A percentile compares a stretch with the other conserved stretches of the same genome.
Conservation (phyloP, 2,113 vertebrate genomes). For the Neolamprologus devosi region DNA sequence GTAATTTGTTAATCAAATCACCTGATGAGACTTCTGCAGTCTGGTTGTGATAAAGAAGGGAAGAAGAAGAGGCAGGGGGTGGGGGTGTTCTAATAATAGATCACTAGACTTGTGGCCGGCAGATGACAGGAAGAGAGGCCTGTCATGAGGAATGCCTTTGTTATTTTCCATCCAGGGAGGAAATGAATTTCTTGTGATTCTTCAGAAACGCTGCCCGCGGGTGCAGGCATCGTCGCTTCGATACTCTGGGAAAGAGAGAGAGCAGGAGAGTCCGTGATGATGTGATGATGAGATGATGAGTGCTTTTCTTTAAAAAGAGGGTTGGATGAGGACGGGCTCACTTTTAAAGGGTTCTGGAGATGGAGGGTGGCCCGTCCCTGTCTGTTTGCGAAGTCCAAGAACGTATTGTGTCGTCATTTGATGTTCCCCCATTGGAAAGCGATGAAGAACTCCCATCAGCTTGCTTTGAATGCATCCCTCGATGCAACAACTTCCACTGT, state of each 20-base stretch:
- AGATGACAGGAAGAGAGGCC: slow-evolving; percentile 89
- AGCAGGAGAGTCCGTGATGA: slow-evolving; percentile 68
- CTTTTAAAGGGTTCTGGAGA: slow-evolving; percentile 1
- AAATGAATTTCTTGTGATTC: slow-evolving; percentile 87
- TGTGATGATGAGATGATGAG: slow-evolving; percentile 14
- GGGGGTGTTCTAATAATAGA: slow-evolving; percentile 63
- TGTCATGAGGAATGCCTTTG: slow-evolving; percentile 82
- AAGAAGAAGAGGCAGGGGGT: not conserved
- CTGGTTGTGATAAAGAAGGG: slow-evolving; percentile 72
- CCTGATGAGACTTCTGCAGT: slow-evolving; percentile 80
- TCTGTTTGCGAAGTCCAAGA: slow-evolving; percentile 72
- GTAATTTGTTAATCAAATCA: slow-evolving; percentile 81
- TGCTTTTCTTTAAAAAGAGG: not conserved
- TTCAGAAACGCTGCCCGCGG: slow-evolving; percentile 61
- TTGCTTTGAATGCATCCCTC: slow-evolving; percentile 38
- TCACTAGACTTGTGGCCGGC: slow-evolving; percentile 81
- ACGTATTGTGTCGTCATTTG: slow-evolving; percentile 66
- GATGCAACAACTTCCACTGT: not conserved
- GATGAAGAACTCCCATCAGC: slow-evolving; percentile 75
- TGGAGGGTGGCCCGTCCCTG: not conserved
- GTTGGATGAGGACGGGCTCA: not conserved
- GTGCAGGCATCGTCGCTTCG: not conserved
- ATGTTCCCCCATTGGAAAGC: slow-evolving; percentile 59
- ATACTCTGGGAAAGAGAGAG: not conserved
- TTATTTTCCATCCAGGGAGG: slow-evolving; percentile 75